Base-by-base conservation (phyloP, 2,888 invertebrate species). In the Anoplius nigerrimus region DNA sequence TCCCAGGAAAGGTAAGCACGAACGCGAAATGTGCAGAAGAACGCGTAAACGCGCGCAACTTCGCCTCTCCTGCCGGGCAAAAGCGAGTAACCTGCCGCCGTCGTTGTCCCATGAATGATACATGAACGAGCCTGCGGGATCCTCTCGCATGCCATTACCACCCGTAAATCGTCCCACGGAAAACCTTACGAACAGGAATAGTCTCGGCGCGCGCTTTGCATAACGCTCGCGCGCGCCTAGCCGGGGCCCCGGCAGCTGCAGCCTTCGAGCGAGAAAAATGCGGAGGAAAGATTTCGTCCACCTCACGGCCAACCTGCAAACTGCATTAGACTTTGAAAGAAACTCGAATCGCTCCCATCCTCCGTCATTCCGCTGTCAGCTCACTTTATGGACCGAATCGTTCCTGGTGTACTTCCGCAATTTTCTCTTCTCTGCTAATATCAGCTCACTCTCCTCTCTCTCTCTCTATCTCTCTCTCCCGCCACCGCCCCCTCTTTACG, bases 101-200 rank as follows among this genome's bases (percentile, higher is more conserved):
- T 71, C 71, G 69, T 72, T 72, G 69, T 69, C 64, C 69, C 74
- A 82, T 82, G 81, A 82, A 82, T 82, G 82, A 81, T 81, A 80
- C 82, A 80, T 79, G 79, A 82, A 78, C 70, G 72, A 72, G 70
- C 71, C 68, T 66, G 60, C 46, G 46, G 69, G 69, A 79, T 71
- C 73, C 70, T 80, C 73, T 71, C 69, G 71, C 69, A 69, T 74
- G 71, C 66, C 63, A 76, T 76, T 76, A 77, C 69, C 62, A 66
- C 56, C 68, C 24, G 68, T 76, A 76, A 76, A 74, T 77, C 71
- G 76, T 74, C 69, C 58, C 71, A 52, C 45, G 69, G 70, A 76
- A 76, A 76, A 77, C 53, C 73, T n/a, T 76, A 68, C 69, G 68
- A 73, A 73, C 67, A 67, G 67, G 66, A 75, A 75, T 75, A 63